A percentile compares a stretch with the other conserved stretches of the same genome.
These are phyloP conservation scores for Loxodonta africana DNA, from an alignment of 2,113 vertebrate genomes.

Conservation along the genomic window DNA sequence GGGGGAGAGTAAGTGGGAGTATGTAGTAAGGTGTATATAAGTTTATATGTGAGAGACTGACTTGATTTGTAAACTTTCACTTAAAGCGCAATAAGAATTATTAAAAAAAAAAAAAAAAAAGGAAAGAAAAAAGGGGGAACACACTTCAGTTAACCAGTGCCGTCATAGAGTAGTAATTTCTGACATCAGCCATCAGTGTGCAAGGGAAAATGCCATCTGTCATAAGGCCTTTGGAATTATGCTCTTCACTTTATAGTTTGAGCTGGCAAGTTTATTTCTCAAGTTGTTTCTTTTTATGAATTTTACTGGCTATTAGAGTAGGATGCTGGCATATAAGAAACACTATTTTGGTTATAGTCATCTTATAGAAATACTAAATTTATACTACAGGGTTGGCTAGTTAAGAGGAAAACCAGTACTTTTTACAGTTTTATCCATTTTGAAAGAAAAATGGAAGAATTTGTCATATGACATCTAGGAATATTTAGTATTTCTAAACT, in stretches of 20 bases:
- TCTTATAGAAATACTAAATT: constrained; percentile 4
- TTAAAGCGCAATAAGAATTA: too few relatives aligned
- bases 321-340: not conserved
- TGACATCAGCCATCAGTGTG: not conserved
- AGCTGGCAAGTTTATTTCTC: not conserved
- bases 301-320: constrained; percentile 6
- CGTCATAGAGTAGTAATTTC: constrained; percentile 1
- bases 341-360: not conserved
- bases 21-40: too few relatives aligned
- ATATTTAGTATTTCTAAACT: not conserved
- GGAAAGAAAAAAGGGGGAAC: not conserved
- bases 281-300: not conserved
- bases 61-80: too few relatives aligned
- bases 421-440: not conserved
- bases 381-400: not conserved
- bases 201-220: not conserved
- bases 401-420: not conserved
- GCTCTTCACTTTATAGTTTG: not conserved
- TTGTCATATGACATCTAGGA: not conserved
- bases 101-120: too few relatives aligned
- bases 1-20: too few relatives aligned
- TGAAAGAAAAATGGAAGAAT: not conserved
- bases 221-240: not conserved
- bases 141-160: not conserved
- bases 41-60: too few relatives aligned